Conservation (phyloP, 92 coral and sea anemone genomes). For the Phymanthus crucifer region DNA sequence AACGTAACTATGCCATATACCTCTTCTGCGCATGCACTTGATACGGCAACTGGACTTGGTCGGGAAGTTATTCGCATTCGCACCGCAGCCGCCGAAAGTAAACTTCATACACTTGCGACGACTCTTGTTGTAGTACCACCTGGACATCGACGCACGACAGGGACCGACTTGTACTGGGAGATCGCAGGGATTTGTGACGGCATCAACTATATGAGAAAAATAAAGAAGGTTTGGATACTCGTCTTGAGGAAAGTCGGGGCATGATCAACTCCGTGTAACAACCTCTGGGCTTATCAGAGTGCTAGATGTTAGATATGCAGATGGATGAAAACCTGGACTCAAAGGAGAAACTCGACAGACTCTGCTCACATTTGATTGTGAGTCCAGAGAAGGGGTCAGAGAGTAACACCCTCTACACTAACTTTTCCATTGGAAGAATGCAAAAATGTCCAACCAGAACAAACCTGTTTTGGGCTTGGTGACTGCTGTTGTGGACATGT, state of each 20-base stretch:
- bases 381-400: too few species aligned
- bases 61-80: constrained; percentile 83
- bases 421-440: not conserved
- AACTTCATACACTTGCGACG: constrained; percentile 72
- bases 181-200: constrained; percentile 33
- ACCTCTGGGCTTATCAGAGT: too few species aligned
- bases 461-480: constrained; percentile 17
- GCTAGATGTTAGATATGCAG: not conserved
- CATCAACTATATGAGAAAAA: not conserved
- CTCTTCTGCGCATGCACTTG: constrained; percentile 63
- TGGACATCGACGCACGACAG: constrained; percentile 68
- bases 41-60: constrained; percentile 72
- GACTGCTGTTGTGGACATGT: constrained; percentile 11
- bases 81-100: constrained; percentile 80
- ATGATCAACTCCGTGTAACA: not conserved
- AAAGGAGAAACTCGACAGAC: too few species aligned
- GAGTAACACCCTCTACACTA: too few species aligned
- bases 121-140: constrained; percentile 84
- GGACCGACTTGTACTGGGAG: constrained; percentile 54
- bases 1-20: not conserved
- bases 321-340: not conserved
- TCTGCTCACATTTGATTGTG: too few species aligned
- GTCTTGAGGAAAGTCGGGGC: too few species aligned
- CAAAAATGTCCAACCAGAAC: not conserved
- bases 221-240: too few species aligned